A percentile compares a stretch with the other conserved stretches of the same genome.
Evolutionary conservation across 1,140 invertebrate species (phyloP).

Genomic region (Drosophila repleta): DNA sequence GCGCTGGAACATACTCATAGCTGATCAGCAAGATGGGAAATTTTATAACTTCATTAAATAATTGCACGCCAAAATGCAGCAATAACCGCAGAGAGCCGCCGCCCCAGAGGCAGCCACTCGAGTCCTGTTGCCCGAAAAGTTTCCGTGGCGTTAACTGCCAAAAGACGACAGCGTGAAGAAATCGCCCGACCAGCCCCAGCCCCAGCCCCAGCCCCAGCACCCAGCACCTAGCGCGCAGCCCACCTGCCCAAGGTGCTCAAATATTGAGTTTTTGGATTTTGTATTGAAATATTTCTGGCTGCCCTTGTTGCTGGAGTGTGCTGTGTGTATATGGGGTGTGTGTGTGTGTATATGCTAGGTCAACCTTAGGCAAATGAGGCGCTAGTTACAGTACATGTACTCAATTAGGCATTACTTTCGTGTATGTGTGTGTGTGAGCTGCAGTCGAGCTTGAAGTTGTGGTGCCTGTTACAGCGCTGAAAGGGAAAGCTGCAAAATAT

Average conservation of each 20-base stretch:
- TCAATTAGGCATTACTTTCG: constrained; percentile 56
- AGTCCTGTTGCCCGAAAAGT: constrained; percentile 32
- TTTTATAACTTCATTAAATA: constrained; percentile 83
- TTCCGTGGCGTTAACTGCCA: constrained; percentile 55
- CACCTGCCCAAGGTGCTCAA: constrained; percentile 47
- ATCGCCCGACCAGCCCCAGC: constrained; percentile 18
- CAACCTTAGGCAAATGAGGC: constrained; percentile 59
- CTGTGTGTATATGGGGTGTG: constrained; percentile 1
- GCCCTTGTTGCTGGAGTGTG: constrained; percentile 2
- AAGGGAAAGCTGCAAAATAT: constrained; percentile 23
- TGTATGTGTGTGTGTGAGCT: constrained; percentile 1
- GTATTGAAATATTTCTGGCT: constrained; percentile 54
- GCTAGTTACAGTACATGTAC: constrained; percentile 54
- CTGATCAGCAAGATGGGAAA: constrained; percentile 66
- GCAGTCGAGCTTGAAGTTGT: constrained; percentile 22
- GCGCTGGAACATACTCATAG: constrained; percentile 33
- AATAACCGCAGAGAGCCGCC: constrained; percentile 46
- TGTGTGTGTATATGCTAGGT: constrained; percentile 24
- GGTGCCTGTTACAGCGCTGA: neutral
- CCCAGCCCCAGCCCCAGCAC: constrained; percentile 6
- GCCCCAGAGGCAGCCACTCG: constrained; percentile 24
- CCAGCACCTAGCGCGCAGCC: no score
- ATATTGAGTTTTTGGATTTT: constrained; percentile 74
- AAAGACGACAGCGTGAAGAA: constrained; percentile 47
- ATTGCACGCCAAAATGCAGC: constrained; percentile 71